phyloP scores from a whole-genome alignment of 1,140 invertebrate species.

The Drosophila prosaltans region DNA sequence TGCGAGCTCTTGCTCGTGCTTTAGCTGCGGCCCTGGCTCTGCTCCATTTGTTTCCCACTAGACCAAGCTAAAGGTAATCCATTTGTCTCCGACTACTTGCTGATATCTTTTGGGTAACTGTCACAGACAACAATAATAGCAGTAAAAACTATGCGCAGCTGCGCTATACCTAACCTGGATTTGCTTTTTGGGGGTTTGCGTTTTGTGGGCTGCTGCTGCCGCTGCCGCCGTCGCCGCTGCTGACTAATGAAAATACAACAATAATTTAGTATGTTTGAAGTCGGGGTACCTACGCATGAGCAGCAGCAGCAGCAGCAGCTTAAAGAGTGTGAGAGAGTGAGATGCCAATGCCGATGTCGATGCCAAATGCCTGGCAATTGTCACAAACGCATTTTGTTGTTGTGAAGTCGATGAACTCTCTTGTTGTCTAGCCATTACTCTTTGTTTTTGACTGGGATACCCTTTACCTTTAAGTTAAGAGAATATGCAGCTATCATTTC shows the following conservation, averaged over 20 bases:
- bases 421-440: slow-evolving; percentile 7
- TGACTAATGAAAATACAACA: slow-evolving; percentile 79
- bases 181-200: slow-evolving; percentile 27
- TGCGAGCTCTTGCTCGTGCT: not conserved
- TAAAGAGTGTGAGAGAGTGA: slow-evolving; percentile 32
- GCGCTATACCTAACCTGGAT: slow-evolving; percentile 46
- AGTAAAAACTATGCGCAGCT: slow-evolving; percentile 73
- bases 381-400: slow-evolving; percentile 65
- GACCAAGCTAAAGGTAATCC: slow-evolving; percentile 66
- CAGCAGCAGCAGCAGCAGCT: slow-evolving; percentile 13
- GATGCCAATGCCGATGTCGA: slow-evolving; percentile 35
- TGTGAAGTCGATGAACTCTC: slow-evolving; percentile 70
- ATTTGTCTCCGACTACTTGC: slow-evolving; percentile 62
- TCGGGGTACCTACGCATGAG: slow-evolving; percentile 71
- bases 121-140: slow-evolving; percentile 47
- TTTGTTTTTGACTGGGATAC: not conserved
- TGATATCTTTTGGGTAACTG: slow-evolving; percentile 71
- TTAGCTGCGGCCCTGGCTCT: slow-evolving; percentile 22
- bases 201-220: slow-evolving; percentile 40
- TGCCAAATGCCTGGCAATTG: slow-evolving; percentile 64
- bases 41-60: slow-evolving; percentile 63
- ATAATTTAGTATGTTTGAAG: slow-evolving; percentile 73
- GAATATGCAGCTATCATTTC: not conserved
- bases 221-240: not conserved
- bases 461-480: not conserved